These are phyloP conservation scores for Pararge aegeria DNA, from an alignment of 1,140 invertebrate species.

Conservation along the genomic window DNA sequence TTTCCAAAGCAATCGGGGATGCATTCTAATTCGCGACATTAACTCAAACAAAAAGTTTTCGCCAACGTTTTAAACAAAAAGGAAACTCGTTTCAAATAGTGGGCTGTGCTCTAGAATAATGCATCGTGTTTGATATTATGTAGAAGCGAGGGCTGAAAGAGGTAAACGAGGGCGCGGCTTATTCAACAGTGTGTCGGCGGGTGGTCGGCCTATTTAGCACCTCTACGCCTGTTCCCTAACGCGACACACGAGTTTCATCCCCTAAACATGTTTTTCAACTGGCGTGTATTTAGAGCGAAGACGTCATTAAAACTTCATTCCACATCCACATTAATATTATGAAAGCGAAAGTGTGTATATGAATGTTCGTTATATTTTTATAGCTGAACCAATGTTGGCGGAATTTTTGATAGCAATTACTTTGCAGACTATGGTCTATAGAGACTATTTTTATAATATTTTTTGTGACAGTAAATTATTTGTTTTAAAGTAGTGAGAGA, in stretches of 20 bases:
- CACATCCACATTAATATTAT: too few species aligned
- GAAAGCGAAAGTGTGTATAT: too few species aligned
- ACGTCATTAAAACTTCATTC: too few species aligned
- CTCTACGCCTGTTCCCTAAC: constrained; percentile 40
- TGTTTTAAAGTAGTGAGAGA: too few species aligned
- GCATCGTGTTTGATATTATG: constrained; percentile 10
- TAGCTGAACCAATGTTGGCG: too few species aligned
- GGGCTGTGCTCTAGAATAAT: constrained; percentile 15
- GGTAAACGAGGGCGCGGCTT: constrained; percentile 60
- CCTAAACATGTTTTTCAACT: neutral
- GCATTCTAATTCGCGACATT: neutral
- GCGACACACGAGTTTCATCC: constrained; percentile 20
- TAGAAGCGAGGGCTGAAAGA: constrained; percentile 27
- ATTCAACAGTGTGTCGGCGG: constrained; percentile 65
- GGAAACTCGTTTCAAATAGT: neutral
- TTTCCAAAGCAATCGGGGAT: neutral
- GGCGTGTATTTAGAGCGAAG: neutral
- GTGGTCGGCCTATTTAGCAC: constrained; percentile 57
- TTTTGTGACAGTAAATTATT: too few species aligned
- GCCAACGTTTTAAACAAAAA: neutral
- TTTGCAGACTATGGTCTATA: too few species aligned
- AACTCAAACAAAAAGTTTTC: neutral
- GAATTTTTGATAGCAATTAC: too few species aligned
- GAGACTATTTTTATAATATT: too few species aligned
- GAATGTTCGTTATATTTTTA: too few species aligned